A percentile compares a stretch with the other conserved stretches of the same genome.
Evolutionary conservation across 2,797 vertebrate species (phyloP).

Genomic region (Gambelia wislizenii): DNA sequence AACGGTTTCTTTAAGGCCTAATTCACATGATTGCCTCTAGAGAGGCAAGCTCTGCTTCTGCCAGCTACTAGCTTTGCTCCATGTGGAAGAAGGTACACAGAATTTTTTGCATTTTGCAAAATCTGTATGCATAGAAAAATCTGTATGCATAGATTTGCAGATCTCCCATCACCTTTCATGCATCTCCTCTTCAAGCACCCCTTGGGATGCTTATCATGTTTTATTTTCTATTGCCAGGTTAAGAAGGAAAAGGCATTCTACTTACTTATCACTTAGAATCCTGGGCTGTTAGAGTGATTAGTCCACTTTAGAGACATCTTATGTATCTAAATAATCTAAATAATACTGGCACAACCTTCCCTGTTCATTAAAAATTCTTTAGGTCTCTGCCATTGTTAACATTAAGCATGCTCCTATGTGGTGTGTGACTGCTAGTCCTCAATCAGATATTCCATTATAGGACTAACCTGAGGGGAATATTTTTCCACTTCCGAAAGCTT

Average conservation of each 20-base stretch:
- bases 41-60: neutral
- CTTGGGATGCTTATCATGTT: neutral
- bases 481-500: neutral
- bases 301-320: slow-evolving; percentile 21
- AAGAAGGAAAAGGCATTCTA: neutral
- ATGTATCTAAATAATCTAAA: slow-evolving; percentile 7
- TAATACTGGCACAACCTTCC: neutral
- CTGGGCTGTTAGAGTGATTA: slow-evolving; percentile 39
- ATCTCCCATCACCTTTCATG: neutral
- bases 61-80: neutral
- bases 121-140: neutral
- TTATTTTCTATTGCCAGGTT: neutral
- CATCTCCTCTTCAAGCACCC: neutral
- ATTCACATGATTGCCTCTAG: neutral
- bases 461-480: neutral
- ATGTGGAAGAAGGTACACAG: neutral
- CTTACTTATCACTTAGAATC: neutral
- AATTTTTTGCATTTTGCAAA: neutral
- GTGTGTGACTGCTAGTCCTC: neutral
- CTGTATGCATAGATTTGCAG: neutral
- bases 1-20: neutral
- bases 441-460: neutral
- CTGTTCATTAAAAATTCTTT: neutral
- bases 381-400: slow-evolving; percentile 9
- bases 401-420: neutral